Evolutionary conservation across 2,888 invertebrate genomes (phyloP).

Genomic region (Apotomis betuletana): DNA sequence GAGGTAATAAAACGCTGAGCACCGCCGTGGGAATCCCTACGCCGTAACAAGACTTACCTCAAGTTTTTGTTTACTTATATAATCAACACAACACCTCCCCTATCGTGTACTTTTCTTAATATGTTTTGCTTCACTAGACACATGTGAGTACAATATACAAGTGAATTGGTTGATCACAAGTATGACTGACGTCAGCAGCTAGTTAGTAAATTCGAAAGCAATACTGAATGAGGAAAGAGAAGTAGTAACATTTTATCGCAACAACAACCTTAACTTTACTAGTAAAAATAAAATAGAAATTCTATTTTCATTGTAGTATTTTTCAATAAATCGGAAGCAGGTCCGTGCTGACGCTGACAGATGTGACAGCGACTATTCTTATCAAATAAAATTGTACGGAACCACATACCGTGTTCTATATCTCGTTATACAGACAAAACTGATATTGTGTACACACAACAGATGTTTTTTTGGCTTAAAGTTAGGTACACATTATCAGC

Average conservation of each 20-base stretch:
- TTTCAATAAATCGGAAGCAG: slow-evolving; percentile 21
- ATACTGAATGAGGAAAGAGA: too few relatives aligned
- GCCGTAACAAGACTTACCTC: slow-evolving; percentile 17
- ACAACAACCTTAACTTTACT: too few relatives aligned
- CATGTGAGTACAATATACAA: slow-evolving; percentile 1
- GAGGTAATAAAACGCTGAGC: slow-evolving; percentile 20
- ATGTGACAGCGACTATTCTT: slow-evolving; percentile 11
- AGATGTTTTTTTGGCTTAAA: slow-evolving; percentile 2
- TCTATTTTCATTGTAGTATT: background rate
- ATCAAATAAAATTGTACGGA: background rate
- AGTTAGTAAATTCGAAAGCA: too few relatives aligned
- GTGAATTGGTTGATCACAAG: background rate
- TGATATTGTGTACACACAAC: slow-evolving; percentile 7
- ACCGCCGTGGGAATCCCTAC: slow-evolving; percentile 30
- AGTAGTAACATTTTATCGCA: too few relatives aligned
- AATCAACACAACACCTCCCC: slow-evolving; percentile 24
- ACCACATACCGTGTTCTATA: background rate
- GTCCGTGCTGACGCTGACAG: slow-evolving; percentile 12
- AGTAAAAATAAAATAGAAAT: background rate
- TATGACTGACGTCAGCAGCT: background rate
- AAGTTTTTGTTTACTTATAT: slow-evolving; percentile 34
- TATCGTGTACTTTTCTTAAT: slow-evolving; percentile 28
- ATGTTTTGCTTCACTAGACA: slow-evolving; percentile 12
- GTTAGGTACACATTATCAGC: slow-evolving; percentile 7
- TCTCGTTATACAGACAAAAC: background rate